Evolutionary conservation across 2,113 vertebrate species (phyloP).

Genomic region (Melanerpes aurifrons): DNA sequence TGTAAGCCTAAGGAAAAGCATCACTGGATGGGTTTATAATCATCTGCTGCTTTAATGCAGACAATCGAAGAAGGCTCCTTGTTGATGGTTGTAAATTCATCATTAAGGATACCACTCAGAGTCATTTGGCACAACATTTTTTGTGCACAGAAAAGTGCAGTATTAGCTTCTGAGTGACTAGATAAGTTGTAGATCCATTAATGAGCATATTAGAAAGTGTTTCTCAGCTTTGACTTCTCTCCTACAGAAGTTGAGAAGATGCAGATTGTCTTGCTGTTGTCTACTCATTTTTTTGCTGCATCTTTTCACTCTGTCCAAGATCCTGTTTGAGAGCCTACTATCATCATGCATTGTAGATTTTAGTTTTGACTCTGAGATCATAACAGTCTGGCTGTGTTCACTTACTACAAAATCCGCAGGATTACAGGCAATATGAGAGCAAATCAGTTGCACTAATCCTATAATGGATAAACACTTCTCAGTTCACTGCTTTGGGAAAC

Average conservation of each 20-base stretch:
- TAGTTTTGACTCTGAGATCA: neutral
- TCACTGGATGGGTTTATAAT: conserved; percentile 36
- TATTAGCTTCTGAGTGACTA: conserved; percentile 58
- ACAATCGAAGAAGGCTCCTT: conserved; percentile 29
- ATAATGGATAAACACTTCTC: neutral
- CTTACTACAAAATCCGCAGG: neutral
- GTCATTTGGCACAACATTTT: conserved; percentile 65
- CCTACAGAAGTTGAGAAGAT: conserved; percentile 8
- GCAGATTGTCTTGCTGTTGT: conserved; percentile 16
- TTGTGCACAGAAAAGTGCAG: conserved; percentile 63
- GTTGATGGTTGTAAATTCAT: conserved; percentile 60
- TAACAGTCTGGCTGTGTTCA: neutral
- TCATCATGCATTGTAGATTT: neutral
- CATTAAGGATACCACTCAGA: conserved; percentile 67
- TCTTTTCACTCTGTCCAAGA: neutral
- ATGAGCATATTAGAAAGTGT: conserved; percentile 28
- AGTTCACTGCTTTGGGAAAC: neutral
- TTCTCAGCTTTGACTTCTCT: neutral
- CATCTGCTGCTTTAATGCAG: conserved; percentile 55
- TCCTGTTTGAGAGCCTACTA: neutral
- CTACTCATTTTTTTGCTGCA: neutral
- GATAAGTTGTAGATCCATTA: conserved; percentile 46
- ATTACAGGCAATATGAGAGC: neutral
- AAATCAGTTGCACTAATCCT: neutral
- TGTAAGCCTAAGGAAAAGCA: conserved; percentile 44